Percentiles rank a stretch among this genome's conserved stretches.
These are phyloP conservation scores for Brachirus orientalis DNA, from an alignment of 2,113 vertebrate species.

Conservation along the genomic window DNA sequence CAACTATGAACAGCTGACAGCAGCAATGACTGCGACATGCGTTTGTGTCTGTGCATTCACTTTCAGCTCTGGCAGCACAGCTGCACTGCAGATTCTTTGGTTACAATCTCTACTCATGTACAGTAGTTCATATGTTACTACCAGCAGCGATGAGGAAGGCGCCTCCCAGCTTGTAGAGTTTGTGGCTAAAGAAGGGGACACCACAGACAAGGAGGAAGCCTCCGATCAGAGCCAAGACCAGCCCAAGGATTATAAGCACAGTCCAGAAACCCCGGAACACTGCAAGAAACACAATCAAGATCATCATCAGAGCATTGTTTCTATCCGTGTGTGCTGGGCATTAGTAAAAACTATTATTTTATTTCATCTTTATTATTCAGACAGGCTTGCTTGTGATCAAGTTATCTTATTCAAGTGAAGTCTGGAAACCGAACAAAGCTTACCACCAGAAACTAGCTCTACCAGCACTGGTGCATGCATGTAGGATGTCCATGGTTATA, in stretches of 20 bases:
- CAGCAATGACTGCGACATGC: slow-evolving; percentile 23
- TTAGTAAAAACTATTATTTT: too few relatives aligned
- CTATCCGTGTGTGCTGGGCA: not conserved
- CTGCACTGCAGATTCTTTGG: not conserved
- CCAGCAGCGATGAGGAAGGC: slow-evolving; percentile 85
- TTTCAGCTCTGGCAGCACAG: too few relatives aligned
- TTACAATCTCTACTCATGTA: slow-evolving; percentile 14
- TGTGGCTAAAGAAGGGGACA: slow-evolving; percentile 83
- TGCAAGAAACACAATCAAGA: slow-evolving; percentile 58
- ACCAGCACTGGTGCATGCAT: too few relatives aligned
- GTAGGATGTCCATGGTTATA: too few relatives aligned
- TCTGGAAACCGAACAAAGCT: too few relatives aligned
- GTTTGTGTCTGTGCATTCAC: slow-evolving; percentile 21
- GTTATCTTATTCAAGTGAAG: too few relatives aligned
- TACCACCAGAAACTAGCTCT: too few relatives aligned
- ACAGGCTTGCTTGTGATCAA: too few relatives aligned
- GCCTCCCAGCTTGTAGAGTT: slow-evolving; percentile 84
- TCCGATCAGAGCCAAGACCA: slow-evolving; percentile 79
- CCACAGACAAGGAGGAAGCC: slow-evolving; percentile 87
- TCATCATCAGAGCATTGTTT: not conserved
- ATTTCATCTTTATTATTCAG: too few relatives aligned
- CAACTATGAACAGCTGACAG: slow-evolving; percentile 63
- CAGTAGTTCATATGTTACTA: slow-evolving; percentile 51
- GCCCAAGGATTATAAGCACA: slow-evolving; percentile 81
- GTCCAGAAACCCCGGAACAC: slow-evolving; percentile 93